Evolutionary conservation across 2,888 invertebrate genomes (phyloP), one percentile per base, ranked within the genome.

Genomic region (Protodeltote pygarga): DNA sequence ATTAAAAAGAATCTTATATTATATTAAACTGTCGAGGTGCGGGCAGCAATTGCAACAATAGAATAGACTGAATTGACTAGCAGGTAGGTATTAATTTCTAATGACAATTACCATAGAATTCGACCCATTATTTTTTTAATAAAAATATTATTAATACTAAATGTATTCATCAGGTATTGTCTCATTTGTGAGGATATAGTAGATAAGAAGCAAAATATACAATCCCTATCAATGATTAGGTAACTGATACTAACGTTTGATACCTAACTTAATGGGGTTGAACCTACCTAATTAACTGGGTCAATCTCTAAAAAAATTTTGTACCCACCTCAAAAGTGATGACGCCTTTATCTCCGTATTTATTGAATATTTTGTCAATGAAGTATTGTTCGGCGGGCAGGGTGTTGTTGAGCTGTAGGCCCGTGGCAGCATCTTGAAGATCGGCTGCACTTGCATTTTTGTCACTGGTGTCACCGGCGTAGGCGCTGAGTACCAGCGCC

Each of bases 241-340:
- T n/a, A n/a, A n/a, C n/a, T n/a, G n/a, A n/a, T n/a, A n/a, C n/a
- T n/a, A n/a, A n/a, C n/a, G n/a, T n/a, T n/a, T n/a, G n/a, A n/a
- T n/a, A n/a, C n/a, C n/a, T n/a, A n/a, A n/a, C n/a, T n/a, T n/a
- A n/a, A n/a, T n/a, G n/a, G n/a, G n/a, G n/a, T n/a, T n/a, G n/a
- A 14, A n/a, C 27, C 2, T 3, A n/a, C 8, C 17, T 35, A 27
- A 32, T 25, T 31, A 35, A 10, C 9, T 11, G 15, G 6, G 3
- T 21, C 8, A 4, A 20, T 14, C 14, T 10, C 5, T 2, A 15
- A 35, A 51, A 40, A 60, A 51, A 37, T 48, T 54, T 16, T 52
- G 23, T 42, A 76, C 88, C 81, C 67, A 93, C 93, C 85, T 93
- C 93, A 62, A 93, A 93, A 15, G 92, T 92, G 69, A 94, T 93